These are phyloP conservation scores for Oriolus oriolus DNA, from an alignment of 2,113 vertebrate genomes.

Conservation along the genomic window DNA sequence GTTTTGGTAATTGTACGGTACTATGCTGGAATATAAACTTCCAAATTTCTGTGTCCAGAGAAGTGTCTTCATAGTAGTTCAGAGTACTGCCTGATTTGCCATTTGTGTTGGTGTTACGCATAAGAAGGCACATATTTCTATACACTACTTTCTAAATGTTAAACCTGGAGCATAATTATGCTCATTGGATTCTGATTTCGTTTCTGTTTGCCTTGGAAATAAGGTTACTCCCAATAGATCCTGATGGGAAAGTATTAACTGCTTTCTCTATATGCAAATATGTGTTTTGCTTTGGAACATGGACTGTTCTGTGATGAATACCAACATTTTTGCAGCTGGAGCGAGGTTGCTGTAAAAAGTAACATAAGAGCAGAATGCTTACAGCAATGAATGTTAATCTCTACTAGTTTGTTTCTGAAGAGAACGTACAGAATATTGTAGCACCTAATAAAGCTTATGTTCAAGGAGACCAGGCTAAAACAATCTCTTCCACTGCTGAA, in stretches of 20 bases:
- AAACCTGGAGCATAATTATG: background rate
- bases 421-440: background rate
- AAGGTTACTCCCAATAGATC: background rate
- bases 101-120: background rate
- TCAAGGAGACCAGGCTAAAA: background rate
- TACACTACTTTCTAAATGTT: background rate
- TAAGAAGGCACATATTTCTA: background rate
- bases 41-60: background rate
- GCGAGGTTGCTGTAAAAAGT: background rate
- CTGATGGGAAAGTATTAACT: background rate
- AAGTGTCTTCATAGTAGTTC: background rate
- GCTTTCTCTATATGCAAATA: background rate
- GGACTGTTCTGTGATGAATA: background rate
- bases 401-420: background rate
- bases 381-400: background rate
- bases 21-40: background rate
- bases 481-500: background rate
- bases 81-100: background rate
- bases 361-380: background rate
- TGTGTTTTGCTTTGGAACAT: background rate
- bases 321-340: background rate
- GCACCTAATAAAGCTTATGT: background rate
- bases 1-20: background rate
- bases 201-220: background rate
- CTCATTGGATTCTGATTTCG: background rate